These are phyloP conservation scores for Dynastes grantii DNA, from an alignment of 2,888 invertebrate genomes.

Conservation along the genomic window DNA sequence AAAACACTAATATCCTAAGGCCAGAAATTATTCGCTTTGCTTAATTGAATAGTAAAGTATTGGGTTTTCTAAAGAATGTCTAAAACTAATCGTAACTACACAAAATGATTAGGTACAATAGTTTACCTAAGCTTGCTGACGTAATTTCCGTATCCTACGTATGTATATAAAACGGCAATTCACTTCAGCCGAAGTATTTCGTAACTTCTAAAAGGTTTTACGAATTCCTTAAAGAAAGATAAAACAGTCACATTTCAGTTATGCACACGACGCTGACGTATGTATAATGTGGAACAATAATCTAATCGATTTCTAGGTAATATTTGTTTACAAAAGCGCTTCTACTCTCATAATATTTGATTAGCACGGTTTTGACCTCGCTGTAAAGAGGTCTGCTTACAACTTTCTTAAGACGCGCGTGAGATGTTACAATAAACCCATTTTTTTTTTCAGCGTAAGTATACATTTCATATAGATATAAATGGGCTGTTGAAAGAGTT, in stretches of 20 bases:
- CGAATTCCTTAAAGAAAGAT: background rate
- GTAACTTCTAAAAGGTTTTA: slow-evolving; percentile 12
- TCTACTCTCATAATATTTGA: too few relatives aligned
- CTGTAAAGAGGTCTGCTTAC: too few relatives aligned
- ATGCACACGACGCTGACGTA: background rate
- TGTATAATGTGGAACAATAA: background rate
- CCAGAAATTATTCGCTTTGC: too few relatives aligned
- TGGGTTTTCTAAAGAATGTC: too few relatives aligned
- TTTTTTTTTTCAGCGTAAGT: too few relatives aligned
- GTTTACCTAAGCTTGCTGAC: background rate
- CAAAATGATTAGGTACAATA: background rate
- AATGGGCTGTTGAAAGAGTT: too few relatives aligned
- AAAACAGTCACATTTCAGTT: background rate
- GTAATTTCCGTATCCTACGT: background rate
- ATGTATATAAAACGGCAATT: background rate
- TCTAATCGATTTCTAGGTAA: slow-evolving; percentile 7
- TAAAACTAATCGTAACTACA: background rate
- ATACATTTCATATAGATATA: too few relatives aligned
- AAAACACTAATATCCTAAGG: too few relatives aligned
- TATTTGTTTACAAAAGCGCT: background rate
- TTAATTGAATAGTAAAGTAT: too few relatives aligned
- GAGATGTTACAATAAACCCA: too few relatives aligned
- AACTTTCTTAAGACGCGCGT: too few relatives aligned
- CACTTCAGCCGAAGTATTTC: background rate
- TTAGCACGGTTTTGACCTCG: too few relatives aligned